phyloP scores from a whole-genome alignment of 2,888 invertebrate species.

The Archips xylosteana region DNA sequence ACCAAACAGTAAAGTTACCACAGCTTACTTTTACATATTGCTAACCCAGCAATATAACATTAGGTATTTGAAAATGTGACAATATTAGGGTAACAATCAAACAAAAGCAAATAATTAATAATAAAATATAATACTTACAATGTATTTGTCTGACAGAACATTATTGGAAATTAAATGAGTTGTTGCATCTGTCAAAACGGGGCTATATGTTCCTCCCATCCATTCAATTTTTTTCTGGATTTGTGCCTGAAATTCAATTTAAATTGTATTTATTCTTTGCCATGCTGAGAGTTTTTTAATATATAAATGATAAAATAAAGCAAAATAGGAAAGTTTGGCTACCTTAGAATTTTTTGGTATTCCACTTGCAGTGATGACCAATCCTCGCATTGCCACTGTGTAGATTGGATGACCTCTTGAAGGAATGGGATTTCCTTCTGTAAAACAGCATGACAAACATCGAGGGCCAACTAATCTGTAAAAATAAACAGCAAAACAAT shows the following conservation, averaged over 20 bases:
- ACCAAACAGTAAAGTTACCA: too few species aligned
- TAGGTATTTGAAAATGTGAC: too few species aligned
- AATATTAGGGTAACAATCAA: too few species aligned
- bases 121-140: constrained; percentile 79
- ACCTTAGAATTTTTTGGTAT: constrained; percentile 75
- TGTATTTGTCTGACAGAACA: constrained; percentile 91
- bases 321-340: not conserved
- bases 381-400: constrained; percentile 92
- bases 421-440: constrained; percentile 90
- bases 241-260: constrained; percentile 73
- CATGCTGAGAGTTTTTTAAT: not conserved
- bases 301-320: not conserved
- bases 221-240: constrained; percentile 88
- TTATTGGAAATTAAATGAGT: constrained; percentile 94
- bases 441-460: constrained; percentile 91
- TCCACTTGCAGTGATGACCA: constrained; percentile 89
- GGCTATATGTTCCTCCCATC: constrained; percentile 91
- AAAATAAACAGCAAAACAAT: constrained; percentile 11
- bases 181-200: constrained; percentile 87
- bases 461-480: constrained; percentile 92
- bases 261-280: not conserved
- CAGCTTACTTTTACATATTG: too few species aligned
- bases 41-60: too few species aligned
- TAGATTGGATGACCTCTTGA: constrained; percentile 91
- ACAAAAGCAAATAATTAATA: not conserved